Evolutionary conservation across 2,797 vertebrate species (phyloP), one percentile per base, ranked within the genome.

Genomic region (Lepilemur ruficaudatus): DNA sequence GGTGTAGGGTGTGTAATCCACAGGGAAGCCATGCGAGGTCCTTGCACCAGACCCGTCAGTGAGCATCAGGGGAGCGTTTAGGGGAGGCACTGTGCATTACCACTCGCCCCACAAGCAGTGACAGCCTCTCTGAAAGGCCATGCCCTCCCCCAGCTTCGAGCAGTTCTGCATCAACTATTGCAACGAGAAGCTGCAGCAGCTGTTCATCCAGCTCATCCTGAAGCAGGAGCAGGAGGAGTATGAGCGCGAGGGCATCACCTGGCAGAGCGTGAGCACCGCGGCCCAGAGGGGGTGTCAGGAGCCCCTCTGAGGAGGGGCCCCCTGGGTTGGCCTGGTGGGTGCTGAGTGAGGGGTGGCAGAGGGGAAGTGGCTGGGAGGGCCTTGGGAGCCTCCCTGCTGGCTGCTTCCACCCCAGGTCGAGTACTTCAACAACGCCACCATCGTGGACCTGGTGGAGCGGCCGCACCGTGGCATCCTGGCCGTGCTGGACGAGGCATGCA

Each of bases 391-490:
- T 3, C 38, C 38, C 30, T 17, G 22, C 75, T 18, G n/a, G 9
- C 73, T 30, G 17, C 35, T 48, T 65, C 81, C 2, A 1, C 20
- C 7, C 0, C 98, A 99, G 99, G 99, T 99, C 0, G 99, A 99
- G 3, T 99, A 99, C 98, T 99, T 99, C 97, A 99, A 99, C 98
- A 99, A 99, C 50, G 99, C 99, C 98, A 99, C 99, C 98, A 99
- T 99, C 0, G 99, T 99, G 73, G 99, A 99, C 46, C 98, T 99
- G 14, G 99, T 99, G 98, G 99, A 99, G 97, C 99, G 99, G 97
- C 98, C 99, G 0, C 99, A 99, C 97, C 99, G 99, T 17, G 99
- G 99, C 32, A 98, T 99, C 97, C 98, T 99, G 97, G 99, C 99
- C 0, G 98, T 99, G 83, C 93, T 99, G 98, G 99, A 99, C 0